Evolutionary conservation across 2,797 vertebrate species (phyloP), one percentile per base, ranked within the genome.

Genomic region (Lepus oiostolus): DNA sequence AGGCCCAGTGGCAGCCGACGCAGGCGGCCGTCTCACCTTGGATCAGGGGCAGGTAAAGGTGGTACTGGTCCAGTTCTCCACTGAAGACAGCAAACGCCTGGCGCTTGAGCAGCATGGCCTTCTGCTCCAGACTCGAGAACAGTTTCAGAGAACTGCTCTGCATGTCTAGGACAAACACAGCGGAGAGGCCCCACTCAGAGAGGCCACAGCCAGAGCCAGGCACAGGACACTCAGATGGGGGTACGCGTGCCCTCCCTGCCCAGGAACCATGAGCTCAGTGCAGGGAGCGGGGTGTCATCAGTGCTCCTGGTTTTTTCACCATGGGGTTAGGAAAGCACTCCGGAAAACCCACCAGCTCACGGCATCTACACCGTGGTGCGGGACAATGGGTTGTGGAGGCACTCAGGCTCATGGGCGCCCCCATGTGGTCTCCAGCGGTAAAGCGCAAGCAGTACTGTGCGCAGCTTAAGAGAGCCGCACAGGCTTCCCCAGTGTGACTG

Each of bases 11-110:
- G 11, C 28, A 35, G 38, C 21, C 11, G 35, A 19, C 14, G 0
- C 8, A 11, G n/a, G 17, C 0, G 0, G 28, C 30, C 19, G 0
- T 70, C 97, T 98, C 98, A 99, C 99, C 99, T 99, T 99, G 99
- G 93, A 99, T 99, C 35, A 99, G 98, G n/a, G 99, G 99, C 93
- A 99, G 99, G 91, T 99, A 99, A 30, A 99, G 99, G 96, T 99
- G 99, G 97, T 99, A 99, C 95, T 99, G 99, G 97, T 99, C 99
- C 0, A 98, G 96, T 95, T 99, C 99, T 30, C 99, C 99, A 4
- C 99, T 99, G 97, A 99, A 99, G 98, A 99, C 98, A 2, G 99
- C 99, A 2, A 99, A 99, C 0, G 99, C 99, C 96, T 99, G 99
- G 14, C 99, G 99, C 93, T 99, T 99, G 85, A 99, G 97, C 94